phyloP scores from a whole-genome alignment of 2,113 vertebrate genomes.

The Forbesichthys papilliferus region DNA sequence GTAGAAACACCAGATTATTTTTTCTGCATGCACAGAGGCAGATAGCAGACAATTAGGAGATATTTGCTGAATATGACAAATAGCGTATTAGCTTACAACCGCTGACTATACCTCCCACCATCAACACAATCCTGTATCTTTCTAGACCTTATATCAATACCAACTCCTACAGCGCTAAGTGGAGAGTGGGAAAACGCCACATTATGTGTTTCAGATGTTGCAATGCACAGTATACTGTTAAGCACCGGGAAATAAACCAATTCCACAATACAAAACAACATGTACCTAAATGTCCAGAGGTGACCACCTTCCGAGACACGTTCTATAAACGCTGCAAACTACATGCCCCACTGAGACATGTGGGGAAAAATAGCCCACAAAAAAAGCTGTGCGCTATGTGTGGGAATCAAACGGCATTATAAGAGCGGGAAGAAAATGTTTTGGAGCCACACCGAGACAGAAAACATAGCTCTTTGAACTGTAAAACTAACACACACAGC shows the following conservation, averaged over 20 bases:
- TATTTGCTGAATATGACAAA: too few species aligned
- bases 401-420: not conserved
- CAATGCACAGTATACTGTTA: too few species aligned
- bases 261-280: not conserved
- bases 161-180: not conserved
- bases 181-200: not conserved
- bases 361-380: not conserved
- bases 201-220: too few species aligned
- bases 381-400: not conserved
- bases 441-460: constrained; percentile 8
- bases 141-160: not conserved
- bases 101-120: not conserved
- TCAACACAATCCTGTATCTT: not conserved
- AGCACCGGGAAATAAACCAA: too few species aligned
- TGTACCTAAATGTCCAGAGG: not conserved
- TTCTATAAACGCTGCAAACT: not conserved
- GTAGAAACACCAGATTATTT: too few species aligned
- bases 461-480: constrained; percentile 12
- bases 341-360: not conserved
- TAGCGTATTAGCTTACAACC: too few species aligned
- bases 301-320: not conserved
- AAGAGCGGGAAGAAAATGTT: not conserved
- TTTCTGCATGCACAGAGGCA: too few species aligned
- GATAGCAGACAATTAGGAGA: too few species aligned
- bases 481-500: constrained; percentile 5